Base-by-base conservation (phyloP, 2,113 vertebrate genomes). In the Rhabdornis inornatus region DNA sequence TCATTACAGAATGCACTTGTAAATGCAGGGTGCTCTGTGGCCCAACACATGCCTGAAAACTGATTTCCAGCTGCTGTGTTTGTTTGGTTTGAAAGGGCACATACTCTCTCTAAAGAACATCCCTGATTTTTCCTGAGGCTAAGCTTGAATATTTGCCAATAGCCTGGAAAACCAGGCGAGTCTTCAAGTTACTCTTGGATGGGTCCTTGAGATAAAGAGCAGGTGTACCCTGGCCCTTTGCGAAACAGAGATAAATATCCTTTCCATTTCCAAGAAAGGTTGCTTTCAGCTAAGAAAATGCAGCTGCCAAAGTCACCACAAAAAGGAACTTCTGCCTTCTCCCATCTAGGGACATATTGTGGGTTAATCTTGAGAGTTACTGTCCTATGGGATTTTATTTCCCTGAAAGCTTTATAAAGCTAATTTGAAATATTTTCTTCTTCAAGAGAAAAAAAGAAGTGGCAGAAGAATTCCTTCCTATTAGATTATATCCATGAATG, bases 151-250 rank as follows among this genome's bases (percentile, higher is more conserved):
- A 70, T 88, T 78, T 93, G 71, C 68, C 83, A 88, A 31, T 3
- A 65, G 66, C 57, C 50, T 77, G 72, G 64, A 92, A 90, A 94
- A 71, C 4, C 22, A 78, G 22, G 60, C 0, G 0, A 83, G 63
- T 81, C 76, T 93, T 89, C 47, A 83, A 25, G 59, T 47, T 92
- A 81, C n/a, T 64, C 64, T 95, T 94, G 87, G 50, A 69, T 64
- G 75, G 71, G 63, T 94, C 64, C 83, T 88, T 93, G 83, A 86
- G 85, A 88, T 83, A 94, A 90, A 90, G 83, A 96, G 53, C 80
- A 93, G 76, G 68, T 95, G 72, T 69, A 80, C 15, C 53, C 66
- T 64, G 35, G 44, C 30, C 71, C 60, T 89, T 49, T 74, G 27
- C 23, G 66, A 88, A 96, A 56, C 75, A 93, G 44, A 93, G 66